Base-by-base conservation (phyloP, 2,797 vertebrate genomes). In the Paedocypris micromegethes region DNA sequence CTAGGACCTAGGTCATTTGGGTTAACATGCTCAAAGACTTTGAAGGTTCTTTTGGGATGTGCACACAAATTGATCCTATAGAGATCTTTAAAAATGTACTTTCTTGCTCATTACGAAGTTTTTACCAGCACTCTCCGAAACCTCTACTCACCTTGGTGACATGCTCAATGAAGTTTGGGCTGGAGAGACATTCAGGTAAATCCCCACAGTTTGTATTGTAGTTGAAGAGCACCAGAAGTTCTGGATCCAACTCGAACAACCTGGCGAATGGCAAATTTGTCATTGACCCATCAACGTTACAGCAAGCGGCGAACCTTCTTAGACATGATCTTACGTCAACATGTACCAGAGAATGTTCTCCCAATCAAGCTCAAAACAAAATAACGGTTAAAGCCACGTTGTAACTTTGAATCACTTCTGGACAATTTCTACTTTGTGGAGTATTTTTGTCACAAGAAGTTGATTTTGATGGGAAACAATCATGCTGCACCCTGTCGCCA, bases 181-280 rank as follows among this genome's bases (percentile, higher is more conserved):
- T 93, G 8, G 92, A 92, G 58, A 98, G 90, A 72, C 93, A 96
- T 79, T 96, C 94, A 78, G 93, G 88, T 7, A 89, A 84, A 65
- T 90, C 91, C 76, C 88, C 85, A 83, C 93, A 95, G 77, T 90
- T 89, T 78, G 90, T 91, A 67, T 86, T 92, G 80, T 97, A 95
- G 84, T 91, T 88, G 87, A 97, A 98, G 76, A 97, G 92, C 74
- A 79, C 86, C 78, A 95, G 87, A 50, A 98, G 87, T 39, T 83
- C 86, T 6, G 96, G 95, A 70, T 98, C 93, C 89, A 98, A 81
- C 82, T 95, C 92, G 88, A 98, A 96, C 71, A 98, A 82, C 82
- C 96, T 98, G 79, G 47, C 68, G 78, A 73, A 68, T 9, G 75
- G 42, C 44, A 42, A 68, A 47, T 46, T 4, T 39, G 43, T 44